A percentile compares a stretch with the other conserved stretches of the same genome.
These are phyloP conservation scores for Brachypteracias leptosomus DNA, from an alignment of 2,113 vertebrate genomes.

Conservation along the genomic window DNA sequence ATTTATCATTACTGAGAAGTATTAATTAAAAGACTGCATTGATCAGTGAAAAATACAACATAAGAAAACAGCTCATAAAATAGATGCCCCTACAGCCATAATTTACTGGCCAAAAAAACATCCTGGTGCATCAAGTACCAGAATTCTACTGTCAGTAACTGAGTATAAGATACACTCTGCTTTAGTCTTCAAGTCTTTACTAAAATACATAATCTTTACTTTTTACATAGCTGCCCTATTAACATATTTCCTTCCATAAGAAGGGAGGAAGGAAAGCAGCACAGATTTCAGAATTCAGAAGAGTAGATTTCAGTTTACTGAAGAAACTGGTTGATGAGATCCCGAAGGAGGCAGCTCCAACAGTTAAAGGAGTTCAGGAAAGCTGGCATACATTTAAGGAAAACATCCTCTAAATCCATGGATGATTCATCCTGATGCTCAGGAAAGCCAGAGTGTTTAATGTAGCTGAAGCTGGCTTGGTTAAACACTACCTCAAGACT, in stretches of 20 bases:
- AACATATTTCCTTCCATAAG: neutral
- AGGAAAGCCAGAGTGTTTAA: neutral
- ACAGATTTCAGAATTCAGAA: neutral
- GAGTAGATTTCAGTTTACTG: neutral
- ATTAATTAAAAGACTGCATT: constrained; percentile 65
- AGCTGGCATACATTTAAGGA: neutral
- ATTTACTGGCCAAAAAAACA: neutral
- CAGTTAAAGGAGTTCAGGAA: neutral
- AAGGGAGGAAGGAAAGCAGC: neutral
- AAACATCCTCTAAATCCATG: neutral
- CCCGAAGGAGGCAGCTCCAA: neutral
- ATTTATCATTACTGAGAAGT: constrained; percentile 63
- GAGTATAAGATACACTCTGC: neutral
- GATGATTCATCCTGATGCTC: neutral
- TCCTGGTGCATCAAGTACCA: neutral
- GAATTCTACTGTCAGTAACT: neutral
- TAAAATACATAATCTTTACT: neutral
- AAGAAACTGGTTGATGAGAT: neutral
- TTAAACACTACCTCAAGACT: neutral
- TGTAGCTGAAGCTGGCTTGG: neutral
- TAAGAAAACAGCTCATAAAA: neutral
- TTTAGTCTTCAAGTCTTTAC: neutral
- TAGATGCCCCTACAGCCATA: neutral
- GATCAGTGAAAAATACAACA: constrained; percentile 60
- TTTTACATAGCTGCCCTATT: neutral